Base-by-base conservation (phyloP, 2,888 invertebrate species). In the Zeuzera pyrina region DNA sequence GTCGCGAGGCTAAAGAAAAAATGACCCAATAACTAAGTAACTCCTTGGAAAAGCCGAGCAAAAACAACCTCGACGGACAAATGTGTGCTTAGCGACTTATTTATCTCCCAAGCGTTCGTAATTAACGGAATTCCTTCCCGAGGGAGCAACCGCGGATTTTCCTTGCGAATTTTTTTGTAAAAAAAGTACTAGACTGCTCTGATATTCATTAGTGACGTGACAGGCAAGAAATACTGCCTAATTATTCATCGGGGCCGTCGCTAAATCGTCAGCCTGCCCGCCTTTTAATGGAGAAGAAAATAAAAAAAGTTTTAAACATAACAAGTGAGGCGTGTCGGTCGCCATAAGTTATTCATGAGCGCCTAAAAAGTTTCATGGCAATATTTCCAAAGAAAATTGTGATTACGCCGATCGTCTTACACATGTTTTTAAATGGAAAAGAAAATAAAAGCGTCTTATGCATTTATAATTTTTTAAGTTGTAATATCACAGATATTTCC, bases 201-300 rank as follows among this genome's bases (percentile, higher is more conserved):
- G 67, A 74, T 77, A 79, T 79, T 83, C 77, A 81, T 83, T 83
- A 78, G 57, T 49, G 47, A 55, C 67, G 70, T 79, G 81, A 79
- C 79, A 68, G 65, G 72, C 76, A 73, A 77, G 70, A 83, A 77
- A 76, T 73, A 70, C 62, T 61, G 45, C 41, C 60, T 78, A 83
- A 83, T 83, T 81, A 81, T 81, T 83, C 81, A 79, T 76, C 63
- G 63, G 54, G 48, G 49, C 59, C 65, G 68, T 64, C 66, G 70
- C 65, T 64, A 71, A 73, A 74, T 78, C 72, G 73, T 63, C 73
- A 69, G 70, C 51, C 52, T 38, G 47, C 48, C 52, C 57, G 60
- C 62, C 52, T 70, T 52, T 74, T 74, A 76, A 78, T 74, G 69
- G 68, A 48, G 61, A 61, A 60, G 60, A 69, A 74, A 72, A 77